Conservation (phyloP, 2,888 invertebrate species). For the Aphodius sticticus region DNA sequence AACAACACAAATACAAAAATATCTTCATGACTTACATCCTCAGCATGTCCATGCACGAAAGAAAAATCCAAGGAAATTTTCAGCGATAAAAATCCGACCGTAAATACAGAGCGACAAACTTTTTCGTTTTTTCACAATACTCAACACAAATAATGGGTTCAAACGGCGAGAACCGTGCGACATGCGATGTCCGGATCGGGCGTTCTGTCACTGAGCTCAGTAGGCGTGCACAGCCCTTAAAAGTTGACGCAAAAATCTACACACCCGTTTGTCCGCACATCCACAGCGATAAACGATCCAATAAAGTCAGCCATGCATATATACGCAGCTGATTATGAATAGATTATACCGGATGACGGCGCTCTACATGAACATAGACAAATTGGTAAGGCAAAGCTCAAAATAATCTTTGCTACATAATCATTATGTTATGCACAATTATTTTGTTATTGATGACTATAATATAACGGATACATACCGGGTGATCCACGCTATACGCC, state of each 20-base stretch:
- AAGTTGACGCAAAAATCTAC: constrained; percentile 41
- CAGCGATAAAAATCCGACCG: not conserved
- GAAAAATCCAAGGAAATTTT: not conserved
- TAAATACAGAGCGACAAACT: not conserved
- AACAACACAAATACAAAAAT: no score
- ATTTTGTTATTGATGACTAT: no score
- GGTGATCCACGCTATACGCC: no score
- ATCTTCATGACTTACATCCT: not conserved
- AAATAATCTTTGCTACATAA: not conserved
- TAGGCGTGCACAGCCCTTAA: constrained; percentile 38
- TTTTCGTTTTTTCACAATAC: not conserved
- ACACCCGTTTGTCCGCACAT: constrained; percentile 33
- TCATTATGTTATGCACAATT: not conserved
- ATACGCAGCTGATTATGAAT: not conserved
- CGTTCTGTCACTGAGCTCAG: constrained; percentile 28
- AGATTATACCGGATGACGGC: not conserved
- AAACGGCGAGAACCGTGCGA: not conserved
- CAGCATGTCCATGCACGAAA: not conserved
- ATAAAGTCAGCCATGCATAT: not conserved
- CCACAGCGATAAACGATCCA: not conserved
- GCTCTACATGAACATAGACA: not conserved
- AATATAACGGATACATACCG: no score
- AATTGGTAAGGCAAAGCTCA: not conserved
- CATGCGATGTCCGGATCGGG: constrained; percentile 4
- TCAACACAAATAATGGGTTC: not conserved